These are phyloP conservation scores for Macrosoma leucophasiata DNA, from an alignment of 2,888 invertebrate species.

Conservation along the genomic window DNA sequence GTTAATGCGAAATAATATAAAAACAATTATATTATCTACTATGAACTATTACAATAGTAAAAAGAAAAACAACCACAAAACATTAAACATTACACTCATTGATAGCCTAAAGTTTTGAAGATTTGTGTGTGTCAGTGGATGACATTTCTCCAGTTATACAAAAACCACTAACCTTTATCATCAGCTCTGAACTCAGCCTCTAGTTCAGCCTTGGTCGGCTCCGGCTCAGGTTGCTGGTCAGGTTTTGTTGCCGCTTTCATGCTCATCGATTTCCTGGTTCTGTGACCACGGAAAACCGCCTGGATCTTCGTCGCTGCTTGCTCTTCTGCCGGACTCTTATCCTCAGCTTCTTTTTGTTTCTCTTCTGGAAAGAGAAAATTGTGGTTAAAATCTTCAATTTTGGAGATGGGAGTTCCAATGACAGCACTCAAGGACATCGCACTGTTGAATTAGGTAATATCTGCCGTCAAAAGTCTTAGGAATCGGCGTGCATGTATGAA, in stretches of 20 bases:
- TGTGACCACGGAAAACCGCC: conserved; percentile 89
- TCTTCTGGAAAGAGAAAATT: conserved; percentile 24
- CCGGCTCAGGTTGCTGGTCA: conserved; percentile 51
- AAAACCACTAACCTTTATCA: conserved; percentile 80
- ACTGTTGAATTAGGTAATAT: conserved; percentile 5
- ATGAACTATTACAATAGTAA: too few relatives aligned
- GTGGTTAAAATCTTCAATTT: neutral
- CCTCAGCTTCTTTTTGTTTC: conserved; percentile 33
- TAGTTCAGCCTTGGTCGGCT: conserved; percentile 81
- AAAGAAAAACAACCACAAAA: neutral
- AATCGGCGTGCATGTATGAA: too few relatives aligned
- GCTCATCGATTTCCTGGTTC: conserved; percentile 85
- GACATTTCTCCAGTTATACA: too few relatives aligned
- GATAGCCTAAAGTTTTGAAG: neutral
- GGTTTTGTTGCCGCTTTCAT: conserved; percentile 78
- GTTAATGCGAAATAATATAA: too few relatives aligned
- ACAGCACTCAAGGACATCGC: neutral
- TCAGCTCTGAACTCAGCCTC: conserved; percentile 87
- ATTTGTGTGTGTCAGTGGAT: too few relatives aligned
- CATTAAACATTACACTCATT: neutral
- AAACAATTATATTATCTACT: too few relatives aligned
- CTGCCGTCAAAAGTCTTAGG: too few relatives aligned
- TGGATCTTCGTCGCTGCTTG: conserved; percentile 92
- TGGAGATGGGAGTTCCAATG: conserved; percentile 1
- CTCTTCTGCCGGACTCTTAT: conserved; percentile 49